Conservation (phyloP, 2,113 vertebrate genomes). For the Xenus cinereus region DNA sequence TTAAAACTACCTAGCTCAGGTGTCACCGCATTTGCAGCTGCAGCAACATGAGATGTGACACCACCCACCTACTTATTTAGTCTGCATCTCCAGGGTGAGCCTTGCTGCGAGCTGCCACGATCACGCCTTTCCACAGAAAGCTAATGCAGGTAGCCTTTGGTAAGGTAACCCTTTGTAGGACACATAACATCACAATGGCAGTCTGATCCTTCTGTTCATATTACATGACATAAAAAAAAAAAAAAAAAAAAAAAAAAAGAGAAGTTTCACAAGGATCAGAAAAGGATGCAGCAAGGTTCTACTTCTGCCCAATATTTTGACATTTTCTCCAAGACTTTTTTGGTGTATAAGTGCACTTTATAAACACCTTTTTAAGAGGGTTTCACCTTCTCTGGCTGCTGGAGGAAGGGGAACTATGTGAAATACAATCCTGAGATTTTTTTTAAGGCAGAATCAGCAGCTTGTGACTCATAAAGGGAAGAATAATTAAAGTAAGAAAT, state of each 20-base stretch:
- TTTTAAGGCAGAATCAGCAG: not conserved
- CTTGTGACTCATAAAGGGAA: not conserved
- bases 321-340: not conserved
- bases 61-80: not conserved
- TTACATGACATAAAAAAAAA: not conserved
- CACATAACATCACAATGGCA: not conserved
- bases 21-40: not conserved
- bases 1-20: not conserved
- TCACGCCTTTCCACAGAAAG: not conserved
- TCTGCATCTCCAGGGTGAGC: not conserved
- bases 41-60: not conserved
- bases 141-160: not conserved
- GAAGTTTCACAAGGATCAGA: not conserved
- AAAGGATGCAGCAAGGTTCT: not conserved
- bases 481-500: not conserved
- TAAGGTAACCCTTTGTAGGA: not conserved
- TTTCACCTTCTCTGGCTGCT: not conserved
- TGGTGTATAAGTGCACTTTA: not conserved
- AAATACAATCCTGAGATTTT: not conserved
- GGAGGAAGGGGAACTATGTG: not conserved
- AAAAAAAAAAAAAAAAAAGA: not conserved
- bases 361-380: not conserved
- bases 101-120: not conserved
- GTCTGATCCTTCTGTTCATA: not conserved
- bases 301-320: not conserved